A percentile compares a stretch with the other conserved stretches of the same genome.
Evolutionary conservation across 2,888 invertebrate species (phyloP).

Genomic region (Cephus rjabovi): DNA sequence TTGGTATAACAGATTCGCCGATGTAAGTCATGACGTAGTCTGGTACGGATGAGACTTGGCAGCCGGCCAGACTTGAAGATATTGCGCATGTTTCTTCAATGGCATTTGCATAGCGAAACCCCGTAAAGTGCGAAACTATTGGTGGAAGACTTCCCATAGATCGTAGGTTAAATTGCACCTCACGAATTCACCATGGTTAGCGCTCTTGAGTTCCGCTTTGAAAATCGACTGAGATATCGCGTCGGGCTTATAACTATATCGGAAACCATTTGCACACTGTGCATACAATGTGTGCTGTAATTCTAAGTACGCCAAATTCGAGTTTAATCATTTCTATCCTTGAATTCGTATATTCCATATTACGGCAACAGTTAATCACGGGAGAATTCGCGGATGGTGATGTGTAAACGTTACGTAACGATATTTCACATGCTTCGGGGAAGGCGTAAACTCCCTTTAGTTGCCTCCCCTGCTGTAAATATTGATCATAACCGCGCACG

Average conservation of each 20-base stretch:
- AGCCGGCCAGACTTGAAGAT: slow-evolving; percentile 18
- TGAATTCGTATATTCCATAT: not conserved
- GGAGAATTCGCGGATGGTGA: not conserved
- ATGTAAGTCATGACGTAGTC: slow-evolving; percentile 23
- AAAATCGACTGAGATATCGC: not conserved
- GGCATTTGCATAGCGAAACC: slow-evolving; percentile 58
- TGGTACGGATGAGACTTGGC: slow-evolving; percentile 24
- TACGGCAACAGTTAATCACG: not conserved
- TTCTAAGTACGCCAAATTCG: not conserved
- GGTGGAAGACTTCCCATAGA: slow-evolving; percentile 46
- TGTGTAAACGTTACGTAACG: not conserved
- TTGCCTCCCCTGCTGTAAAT: slow-evolving; percentile 21
- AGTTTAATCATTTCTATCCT: not conserved
- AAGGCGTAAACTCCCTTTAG: not conserved
- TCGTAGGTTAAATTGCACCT: slow-evolving; percentile 45
- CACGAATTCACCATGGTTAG: slow-evolving; percentile 11
- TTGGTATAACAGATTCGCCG: slow-evolving; percentile 22
- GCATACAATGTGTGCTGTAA: not conserved
- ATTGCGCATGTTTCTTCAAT: slow-evolving; percentile 35
- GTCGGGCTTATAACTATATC: not conserved
- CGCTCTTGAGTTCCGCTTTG: not conserved
- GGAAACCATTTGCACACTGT: not conserved
- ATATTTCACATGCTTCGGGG: not conserved
- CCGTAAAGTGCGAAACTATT: slow-evolving; percentile 62
- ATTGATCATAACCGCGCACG: slow-evolving; percentile 29